Percentiles rank a stretch among this genome's conserved stretches.
These are phyloP conservation scores for Limanda limanda DNA, from an alignment of 2,113 vertebrate species.

Conservation along the genomic window DNA sequence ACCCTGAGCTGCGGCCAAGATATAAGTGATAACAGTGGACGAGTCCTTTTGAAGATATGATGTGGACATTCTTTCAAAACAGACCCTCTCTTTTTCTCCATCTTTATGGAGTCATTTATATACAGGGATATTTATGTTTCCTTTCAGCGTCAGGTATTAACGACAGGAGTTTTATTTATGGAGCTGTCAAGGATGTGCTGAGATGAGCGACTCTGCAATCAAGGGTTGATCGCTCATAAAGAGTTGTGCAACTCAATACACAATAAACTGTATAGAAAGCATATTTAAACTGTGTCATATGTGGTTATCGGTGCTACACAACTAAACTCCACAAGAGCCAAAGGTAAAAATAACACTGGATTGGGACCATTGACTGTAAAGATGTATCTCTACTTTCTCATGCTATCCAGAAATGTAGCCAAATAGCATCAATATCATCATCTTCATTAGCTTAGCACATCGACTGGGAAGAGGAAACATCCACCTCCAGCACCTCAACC, in stretches of 20 bases:
- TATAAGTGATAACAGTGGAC: slow-evolving; percentile 92
- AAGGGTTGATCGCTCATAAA: slow-evolving; percentile 2
- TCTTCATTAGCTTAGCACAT: too few species aligned
- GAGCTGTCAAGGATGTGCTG: slow-evolving; percentile 14
- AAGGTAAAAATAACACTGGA: too few species aligned
- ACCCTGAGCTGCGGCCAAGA: slow-evolving; percentile 87
- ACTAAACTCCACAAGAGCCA: not conserved
- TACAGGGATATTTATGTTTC: slow-evolving; percentile 70
- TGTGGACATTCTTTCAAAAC: slow-evolving; percentile 82
- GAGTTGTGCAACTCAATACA: not conserved
- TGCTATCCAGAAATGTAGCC: too few species aligned
- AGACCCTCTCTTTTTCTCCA: slow-evolving; percentile 53
- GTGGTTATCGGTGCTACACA: not conserved
- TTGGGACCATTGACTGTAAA: too few species aligned
- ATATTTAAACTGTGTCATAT: not conserved
- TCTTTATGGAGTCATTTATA: slow-evolving; percentile 80
- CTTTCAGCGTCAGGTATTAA: slow-evolving; percentile 70
- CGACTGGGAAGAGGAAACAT: too few species aligned
- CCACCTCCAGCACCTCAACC: not conserved
- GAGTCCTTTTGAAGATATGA: slow-evolving; percentile 87
- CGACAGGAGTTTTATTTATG: slow-evolving; percentile 41
- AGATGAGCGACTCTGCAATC: slow-evolving; percentile 1
- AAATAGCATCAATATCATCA: too few species aligned
- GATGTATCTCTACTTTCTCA: too few species aligned
- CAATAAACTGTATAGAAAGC: not conserved